phyloP scores from a whole-genome alignment of 2,888 invertebrate genomes.

The Teleiodes luculella region DNA sequence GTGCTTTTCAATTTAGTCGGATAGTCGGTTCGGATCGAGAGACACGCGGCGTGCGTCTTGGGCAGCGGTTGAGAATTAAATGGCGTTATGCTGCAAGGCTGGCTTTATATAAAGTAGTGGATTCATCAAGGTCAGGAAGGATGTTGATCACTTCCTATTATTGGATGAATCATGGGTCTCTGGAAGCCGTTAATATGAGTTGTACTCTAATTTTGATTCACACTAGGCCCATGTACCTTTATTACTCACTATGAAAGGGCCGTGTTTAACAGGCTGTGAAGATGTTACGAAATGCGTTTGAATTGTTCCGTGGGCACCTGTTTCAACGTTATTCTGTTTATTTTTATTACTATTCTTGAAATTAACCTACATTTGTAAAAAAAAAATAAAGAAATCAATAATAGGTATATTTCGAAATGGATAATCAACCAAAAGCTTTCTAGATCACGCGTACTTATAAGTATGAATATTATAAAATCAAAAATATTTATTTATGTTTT shows the following conservation, averaged over 20 bases:
- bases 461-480: too few relatives aligned
- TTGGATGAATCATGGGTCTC: slow-evolving; percentile 21
- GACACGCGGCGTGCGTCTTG: slow-evolving; percentile 22
- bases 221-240: slow-evolving; percentile 12
- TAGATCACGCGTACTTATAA: too few relatives aligned
- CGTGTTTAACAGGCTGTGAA: too few relatives aligned
- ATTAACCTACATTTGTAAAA: too few relatives aligned
- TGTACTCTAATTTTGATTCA: slow-evolving; percentile 19
- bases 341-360: too few relatives aligned
- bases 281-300: too few relatives aligned
- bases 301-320: too few relatives aligned
- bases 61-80: slow-evolving; percentile 35
- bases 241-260: neutral
- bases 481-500: too few relatives aligned
- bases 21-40: neutral
- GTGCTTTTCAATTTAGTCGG: slow-evolving; percentile 8
- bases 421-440: too few relatives aligned
- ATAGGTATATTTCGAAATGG: too few relatives aligned
- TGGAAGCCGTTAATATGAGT: slow-evolving; percentile 15
- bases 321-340: too few relatives aligned
- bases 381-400: too few relatives aligned
- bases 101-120: slow-evolving; percentile 34
- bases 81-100: slow-evolving; percentile 34
- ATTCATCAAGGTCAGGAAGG: slow-evolving; percentile 26
- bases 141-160: slow-evolving; percentile 22